A percentile compares a stretch with the other conserved stretches of the same genome.
Evolutionary conservation across 2,888 invertebrate genomes (phyloP).

Genomic region (Mylabris sibirica): DNA sequence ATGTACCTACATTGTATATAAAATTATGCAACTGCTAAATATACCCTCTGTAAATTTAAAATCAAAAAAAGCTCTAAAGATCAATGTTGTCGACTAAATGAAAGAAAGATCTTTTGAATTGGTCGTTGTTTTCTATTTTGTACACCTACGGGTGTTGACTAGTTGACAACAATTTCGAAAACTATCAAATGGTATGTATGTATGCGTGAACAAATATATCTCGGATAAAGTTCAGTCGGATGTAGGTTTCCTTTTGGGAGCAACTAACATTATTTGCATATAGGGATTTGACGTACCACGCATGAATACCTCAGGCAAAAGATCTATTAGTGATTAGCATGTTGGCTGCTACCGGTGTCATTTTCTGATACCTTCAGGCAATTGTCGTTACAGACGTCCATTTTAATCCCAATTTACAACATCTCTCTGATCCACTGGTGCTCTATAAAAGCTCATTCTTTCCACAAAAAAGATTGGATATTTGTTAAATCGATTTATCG

Average conservation of each 20-base stretch:
- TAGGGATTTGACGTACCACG: slow-evolving; percentile 3
- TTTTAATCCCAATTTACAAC: slow-evolving; percentile 15
- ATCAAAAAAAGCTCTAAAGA: not conserved
- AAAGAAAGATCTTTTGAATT: not conserved
- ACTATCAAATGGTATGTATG: not conserved
- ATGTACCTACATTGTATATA: too few species aligned
- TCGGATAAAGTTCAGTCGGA: not conserved
- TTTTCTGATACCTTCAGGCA: slow-evolving; percentile 29
- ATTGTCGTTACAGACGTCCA: slow-evolving; percentile 27
- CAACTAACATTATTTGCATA: slow-evolving; percentile 3
- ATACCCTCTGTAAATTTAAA: not conserved
- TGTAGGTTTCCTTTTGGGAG: not conserved
- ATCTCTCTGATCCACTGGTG: not conserved
- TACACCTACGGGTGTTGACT: not conserved
- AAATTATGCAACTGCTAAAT: too few species aligned
- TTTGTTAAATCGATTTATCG: not conserved
- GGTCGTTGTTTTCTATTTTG: not conserved
- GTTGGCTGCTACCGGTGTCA: slow-evolving; percentile 33
- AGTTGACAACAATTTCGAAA: not conserved
- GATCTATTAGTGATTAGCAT: slow-evolving; percentile 32
- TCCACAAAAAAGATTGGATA: not conserved
- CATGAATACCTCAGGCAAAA: slow-evolving; percentile 31
- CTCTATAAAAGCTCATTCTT: not conserved
- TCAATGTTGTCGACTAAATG: not conserved
- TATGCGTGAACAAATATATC: not conserved